Evolutionary conservation across 2,888 invertebrate species (phyloP).

Genomic region (Amiota mariae): DNA sequence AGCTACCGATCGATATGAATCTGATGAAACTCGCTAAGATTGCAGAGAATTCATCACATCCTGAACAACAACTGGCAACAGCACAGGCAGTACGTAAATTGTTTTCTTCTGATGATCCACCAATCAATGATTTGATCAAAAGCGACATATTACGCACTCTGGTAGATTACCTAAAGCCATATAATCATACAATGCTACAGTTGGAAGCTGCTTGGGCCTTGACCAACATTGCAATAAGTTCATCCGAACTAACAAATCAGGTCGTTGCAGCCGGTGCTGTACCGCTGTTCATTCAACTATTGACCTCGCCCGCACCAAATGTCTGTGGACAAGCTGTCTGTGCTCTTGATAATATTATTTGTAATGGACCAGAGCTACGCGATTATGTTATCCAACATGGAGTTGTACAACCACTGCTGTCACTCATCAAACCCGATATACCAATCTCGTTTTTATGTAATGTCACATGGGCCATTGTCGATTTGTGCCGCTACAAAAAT

Average conservation of each 20-base stretch:
- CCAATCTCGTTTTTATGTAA: constrained; percentile 97
- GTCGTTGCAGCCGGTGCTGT: constrained; percentile 97
- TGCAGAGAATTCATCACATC: constrained; percentile 87
- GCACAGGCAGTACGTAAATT: constrained; percentile 97
- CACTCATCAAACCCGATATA: constrained; percentile 96
- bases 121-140: constrained; percentile 92
- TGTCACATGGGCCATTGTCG: constrained; percentile 99
- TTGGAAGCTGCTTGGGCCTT: too few relatives aligned
- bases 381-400: constrained; percentile 96
- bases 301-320: constrained; percentile 94
- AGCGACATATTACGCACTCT: constrained; percentile 96
- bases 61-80: constrained; percentile 88
- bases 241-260: constrained; percentile 91
- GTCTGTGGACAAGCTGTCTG: constrained; percentile 99
- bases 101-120: too few relatives aligned
- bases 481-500: too few relatives aligned
- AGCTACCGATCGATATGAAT: too few relatives aligned
- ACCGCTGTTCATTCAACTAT: constrained; percentile 91
- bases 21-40: too few relatives aligned
- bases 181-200: constrained; percentile 91
- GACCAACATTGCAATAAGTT: constrained; percentile 98
- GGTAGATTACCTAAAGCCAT: constrained; percentile 89
- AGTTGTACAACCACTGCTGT: constrained; percentile 93
- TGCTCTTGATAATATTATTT: too few relatives aligned
- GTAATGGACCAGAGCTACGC: constrained; percentile 85